These are phyloP conservation scores for Drosophila subpulchrella DNA, from an alignment of 1,140 invertebrate genomes.

Conservation along the genomic window DNA sequence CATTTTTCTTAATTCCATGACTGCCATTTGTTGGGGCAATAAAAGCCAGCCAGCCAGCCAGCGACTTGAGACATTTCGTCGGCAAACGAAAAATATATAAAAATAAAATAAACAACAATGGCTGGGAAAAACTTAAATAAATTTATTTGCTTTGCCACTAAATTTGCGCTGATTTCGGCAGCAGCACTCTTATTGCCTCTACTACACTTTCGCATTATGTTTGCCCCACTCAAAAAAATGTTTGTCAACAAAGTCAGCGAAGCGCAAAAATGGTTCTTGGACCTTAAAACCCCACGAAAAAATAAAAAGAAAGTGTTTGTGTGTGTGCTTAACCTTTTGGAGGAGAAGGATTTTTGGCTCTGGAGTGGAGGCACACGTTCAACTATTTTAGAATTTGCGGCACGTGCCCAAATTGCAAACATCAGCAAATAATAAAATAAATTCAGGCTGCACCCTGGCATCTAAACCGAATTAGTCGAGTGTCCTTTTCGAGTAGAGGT, in stretches of 20 bases:
- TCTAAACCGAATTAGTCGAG: slow-evolving; percentile 64
- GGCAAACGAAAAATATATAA: slow-evolving; percentile 17
- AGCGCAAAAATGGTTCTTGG: slow-evolving; percentile 67
- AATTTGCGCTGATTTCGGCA: slow-evolving; percentile 76
- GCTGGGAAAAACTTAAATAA: slow-evolving; percentile 71
- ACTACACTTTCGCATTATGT: slow-evolving; percentile 50
- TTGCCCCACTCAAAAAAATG: slow-evolving; percentile 66
- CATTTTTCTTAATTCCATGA: slow-evolving; percentile 74
- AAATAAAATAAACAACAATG: slow-evolving; percentile 29
- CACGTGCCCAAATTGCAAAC: slow-evolving; percentile 83
- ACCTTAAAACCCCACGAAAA: background rate
- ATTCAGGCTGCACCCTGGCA: slow-evolving; percentile 49
- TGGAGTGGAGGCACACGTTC: slow-evolving; percentile 71
- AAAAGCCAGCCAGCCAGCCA: slow-evolving; percentile 55
- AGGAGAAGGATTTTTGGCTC: slow-evolving; percentile 46
- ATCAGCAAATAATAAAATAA: slow-evolving; percentile 84
- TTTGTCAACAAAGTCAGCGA: slow-evolving; percentile 79
- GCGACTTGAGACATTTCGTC: slow-evolving; percentile 74
- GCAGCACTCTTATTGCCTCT: slow-evolving; percentile 13
- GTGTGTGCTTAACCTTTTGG: slow-evolving; percentile 39
- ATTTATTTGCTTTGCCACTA: slow-evolving; percentile 83
- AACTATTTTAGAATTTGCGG: slow-evolving; percentile 81
- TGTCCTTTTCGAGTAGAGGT: slow-evolving; percentile 18
- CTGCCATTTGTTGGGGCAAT: slow-evolving; percentile 65
- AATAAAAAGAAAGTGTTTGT: slow-evolving; percentile 2